Evolutionary conservation across 2,113 vertebrate species (phyloP), one percentile per base, ranked within the genome.

Genomic region (Tamias sibiricus): DNA sequence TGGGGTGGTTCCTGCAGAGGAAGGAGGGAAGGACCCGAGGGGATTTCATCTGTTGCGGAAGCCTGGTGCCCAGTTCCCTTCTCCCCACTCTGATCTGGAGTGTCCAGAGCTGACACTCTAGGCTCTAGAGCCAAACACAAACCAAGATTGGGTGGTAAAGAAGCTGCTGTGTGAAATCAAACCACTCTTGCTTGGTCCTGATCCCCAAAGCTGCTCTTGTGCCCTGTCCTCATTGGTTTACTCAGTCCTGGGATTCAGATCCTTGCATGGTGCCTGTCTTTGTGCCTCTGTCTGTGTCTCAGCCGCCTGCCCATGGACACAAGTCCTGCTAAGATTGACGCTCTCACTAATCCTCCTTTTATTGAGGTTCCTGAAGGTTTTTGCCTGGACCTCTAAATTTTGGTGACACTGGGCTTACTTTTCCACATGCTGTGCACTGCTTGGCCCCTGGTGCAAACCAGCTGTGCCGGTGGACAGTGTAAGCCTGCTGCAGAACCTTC

Each of bases 401-500:
- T 22, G 13, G 6, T 59, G 6, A 28, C 35, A 4, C 52, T 79
- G 37, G 19, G 3, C 17, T 74, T 76, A 47, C 3, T n/a, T 12
- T n/a, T 44, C 22, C 6, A 72, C 19, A 30, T 87, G n/a, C 68
- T 30, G 0, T 3, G 32, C 6, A 11, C 19, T 35, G 6, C 9
- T n/a, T 19, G 59, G 66, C 2, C 62, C 26, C 28, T 75, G 1
- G 0, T 0, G 6, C 9, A 12, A 28, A 17, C 74, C 1, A 2
- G 28, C 30, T 68, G 14, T 49, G 62, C 30, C 71, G 0, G 1
- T 30, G 40, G 59, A 42, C 75, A 54, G 12, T 59, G 12, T 40
- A 44, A 3, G 1, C 14, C n/a, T n/a, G 26, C 20, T 44, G 49
- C 17, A 10, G 10, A 12, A 6, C 17, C 74, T 64, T 59, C 11